Conservation (phyloP, 2,888 invertebrate species). For the Lutraria lutraria region DNA sequence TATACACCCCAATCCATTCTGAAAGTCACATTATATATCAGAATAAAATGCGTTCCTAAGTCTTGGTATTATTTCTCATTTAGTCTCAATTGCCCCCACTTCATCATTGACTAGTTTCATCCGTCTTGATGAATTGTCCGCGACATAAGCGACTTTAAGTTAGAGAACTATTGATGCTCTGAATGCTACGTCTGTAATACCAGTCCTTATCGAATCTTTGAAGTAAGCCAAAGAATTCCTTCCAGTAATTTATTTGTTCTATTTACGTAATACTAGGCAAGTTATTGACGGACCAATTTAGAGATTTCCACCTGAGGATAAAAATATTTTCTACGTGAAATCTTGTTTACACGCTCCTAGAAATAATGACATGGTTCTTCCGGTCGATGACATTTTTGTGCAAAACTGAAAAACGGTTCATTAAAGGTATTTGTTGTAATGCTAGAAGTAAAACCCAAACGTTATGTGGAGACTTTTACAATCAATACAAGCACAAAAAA, state of each 20-base stretch:
- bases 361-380: too few relatives aligned
- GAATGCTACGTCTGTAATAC: neutral
- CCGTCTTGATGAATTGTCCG: neutral
- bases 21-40: too few relatives aligned
- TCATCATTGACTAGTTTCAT: neutral
- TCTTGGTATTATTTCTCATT: too few relatives aligned
- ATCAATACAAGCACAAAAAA: too few relatives aligned
- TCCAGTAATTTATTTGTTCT: neutral
- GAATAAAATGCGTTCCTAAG: too few relatives aligned
- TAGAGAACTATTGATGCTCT: neutral
- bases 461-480: too few relatives aligned
- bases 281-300: neutral
- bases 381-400: too few relatives aligned
- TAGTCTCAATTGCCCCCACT: too few relatives aligned
- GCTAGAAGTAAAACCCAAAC: too few relatives aligned
- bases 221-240: neutral
- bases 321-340: neutral
- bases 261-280: neutral
- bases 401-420: too few relatives aligned
- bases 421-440: too few relatives aligned
- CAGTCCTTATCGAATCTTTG: neutral
- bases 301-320: neutral
- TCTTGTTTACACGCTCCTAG: neutral
- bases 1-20: too few relatives aligned
- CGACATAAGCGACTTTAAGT: constrained; percentile 1